These are phyloP conservation scores for Pangasius mekongensis DNA, from an alignment of 2,797 vertebrate genomes.

Conservation along the genomic window DNA sequence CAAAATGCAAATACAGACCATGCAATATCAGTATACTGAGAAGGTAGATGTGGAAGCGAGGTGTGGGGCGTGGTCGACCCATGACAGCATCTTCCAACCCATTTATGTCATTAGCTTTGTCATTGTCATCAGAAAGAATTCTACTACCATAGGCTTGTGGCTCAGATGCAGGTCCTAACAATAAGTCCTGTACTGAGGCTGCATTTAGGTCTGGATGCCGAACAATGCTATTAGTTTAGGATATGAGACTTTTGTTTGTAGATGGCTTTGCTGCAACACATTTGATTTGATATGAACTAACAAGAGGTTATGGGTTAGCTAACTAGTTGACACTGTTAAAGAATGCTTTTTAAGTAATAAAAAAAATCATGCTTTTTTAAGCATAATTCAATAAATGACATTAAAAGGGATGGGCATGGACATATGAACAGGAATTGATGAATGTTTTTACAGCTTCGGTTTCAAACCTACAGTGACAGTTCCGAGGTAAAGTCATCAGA, in stretches of 20 bases:
- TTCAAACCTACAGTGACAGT: neutral
- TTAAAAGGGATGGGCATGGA: neutral
- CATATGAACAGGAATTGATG: neutral
- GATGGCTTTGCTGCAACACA: neutral
- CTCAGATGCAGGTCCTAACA: too few species aligned
- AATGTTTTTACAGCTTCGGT: neutral
- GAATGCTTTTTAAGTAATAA: neutral
- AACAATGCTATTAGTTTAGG: neutral
- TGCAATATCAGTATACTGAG: neutral
- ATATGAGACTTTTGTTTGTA: neutral
- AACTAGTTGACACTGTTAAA: neutral
- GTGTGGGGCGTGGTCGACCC: neutral
- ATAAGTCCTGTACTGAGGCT: neutral
- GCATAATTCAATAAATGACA: neutral
- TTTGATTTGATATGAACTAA: neutral
- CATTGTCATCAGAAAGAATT: too few species aligned
- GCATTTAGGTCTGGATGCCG: neutral
- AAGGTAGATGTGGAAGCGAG: too few species aligned
- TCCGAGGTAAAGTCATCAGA: neutral
- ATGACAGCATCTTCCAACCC: neutral
- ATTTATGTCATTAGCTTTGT: neutral
- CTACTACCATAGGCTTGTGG: too few species aligned
- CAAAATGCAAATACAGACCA: neutral
- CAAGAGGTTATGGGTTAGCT: neutral
- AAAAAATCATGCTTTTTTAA: too few species aligned